Evolutionary conservation across 2,797 vertebrate species (phyloP).

Genomic region (Pseudotriccus pelzelni): DNA sequence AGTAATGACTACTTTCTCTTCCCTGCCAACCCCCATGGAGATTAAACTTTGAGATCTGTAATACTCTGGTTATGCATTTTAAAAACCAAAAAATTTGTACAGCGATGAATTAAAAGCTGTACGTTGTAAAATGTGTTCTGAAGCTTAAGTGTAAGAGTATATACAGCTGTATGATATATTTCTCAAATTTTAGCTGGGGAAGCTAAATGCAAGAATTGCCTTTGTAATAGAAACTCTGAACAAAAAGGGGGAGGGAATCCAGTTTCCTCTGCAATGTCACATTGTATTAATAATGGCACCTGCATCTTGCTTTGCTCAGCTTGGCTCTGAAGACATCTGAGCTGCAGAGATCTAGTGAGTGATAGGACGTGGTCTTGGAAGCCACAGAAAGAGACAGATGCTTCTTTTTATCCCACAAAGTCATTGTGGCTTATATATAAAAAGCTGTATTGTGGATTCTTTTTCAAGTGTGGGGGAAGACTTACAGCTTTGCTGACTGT

Average conservation of each 20-base stretch:
- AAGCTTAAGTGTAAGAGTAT: background rate
- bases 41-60: background rate
- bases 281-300: background rate
- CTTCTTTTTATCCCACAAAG: background rate
- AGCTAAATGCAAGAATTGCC: background rate
- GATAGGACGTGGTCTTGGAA: background rate
- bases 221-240: background rate
- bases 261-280: background rate
- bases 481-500: background rate
- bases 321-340: background rate
- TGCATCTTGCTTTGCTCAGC: background rate
- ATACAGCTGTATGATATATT: background rate
- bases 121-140: background rate
- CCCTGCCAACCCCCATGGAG: background rate
- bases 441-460: background rate
- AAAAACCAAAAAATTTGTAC: background rate
- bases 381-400: background rate
- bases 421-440: background rate
- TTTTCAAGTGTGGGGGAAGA: background rate
- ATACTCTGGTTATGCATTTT: accelerated
- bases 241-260: background rate
- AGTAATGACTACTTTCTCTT: background rate
- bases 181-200: background rate
- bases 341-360: accelerated
- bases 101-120: background rate